Evolutionary conservation across 2,888 invertebrate species (phyloP).

Genomic region (Eupeodes latifasciatus): DNA sequence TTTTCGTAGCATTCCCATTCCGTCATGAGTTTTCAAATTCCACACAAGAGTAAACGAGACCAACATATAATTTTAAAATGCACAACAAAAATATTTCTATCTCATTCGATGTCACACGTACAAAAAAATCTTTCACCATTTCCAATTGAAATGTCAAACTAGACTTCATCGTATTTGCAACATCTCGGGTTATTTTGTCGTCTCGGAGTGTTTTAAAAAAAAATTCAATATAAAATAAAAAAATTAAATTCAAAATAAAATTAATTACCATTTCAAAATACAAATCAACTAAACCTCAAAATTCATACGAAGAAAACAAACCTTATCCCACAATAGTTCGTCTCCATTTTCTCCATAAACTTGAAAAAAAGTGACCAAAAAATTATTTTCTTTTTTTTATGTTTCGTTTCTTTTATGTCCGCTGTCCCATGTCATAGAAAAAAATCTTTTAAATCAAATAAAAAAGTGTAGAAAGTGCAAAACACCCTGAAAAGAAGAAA

Average conservation of each 20-base stretch:
- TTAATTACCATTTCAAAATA: neutral
- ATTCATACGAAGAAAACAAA: neutral
- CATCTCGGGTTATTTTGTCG: slow-evolving; percentile 54
- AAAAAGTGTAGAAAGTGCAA: slow-evolving; percentile 72
- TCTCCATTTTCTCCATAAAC: neutral
- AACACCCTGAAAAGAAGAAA: slow-evolving; percentile 62
- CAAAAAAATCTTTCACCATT: slow-evolving; percentile 27
- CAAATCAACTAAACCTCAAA: neutral
- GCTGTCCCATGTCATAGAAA: slow-evolving; percentile 61
- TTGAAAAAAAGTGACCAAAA: slow-evolving; percentile 55
- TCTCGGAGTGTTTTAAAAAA: slow-evolving; percentile 53
- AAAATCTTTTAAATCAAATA: slow-evolving; percentile 39
- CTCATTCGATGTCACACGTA: slow-evolving; percentile 62
- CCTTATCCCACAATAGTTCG: neutral
- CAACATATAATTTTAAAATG: neutral
- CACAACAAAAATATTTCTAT: slow-evolving; percentile 56
- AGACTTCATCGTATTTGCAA: slow-evolving; percentile 49
- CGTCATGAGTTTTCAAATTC: slow-evolving; percentile 35
- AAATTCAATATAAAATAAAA: slow-evolving; percentile 14
- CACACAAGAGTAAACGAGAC: slow-evolving; percentile 33
- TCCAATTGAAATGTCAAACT: slow-evolving; percentile 61
- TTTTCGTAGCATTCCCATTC: slow-evolving; percentile 22
- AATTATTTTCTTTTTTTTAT: slow-evolving; percentile 40
- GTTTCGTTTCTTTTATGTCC: slow-evolving; percentile 67
- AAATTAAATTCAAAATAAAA: slow-evolving; percentile 5